These are phyloP conservation scores for Corythaeola cristata DNA, from an alignment of 2,113 vertebrate species.

Conservation along the genomic window DNA sequence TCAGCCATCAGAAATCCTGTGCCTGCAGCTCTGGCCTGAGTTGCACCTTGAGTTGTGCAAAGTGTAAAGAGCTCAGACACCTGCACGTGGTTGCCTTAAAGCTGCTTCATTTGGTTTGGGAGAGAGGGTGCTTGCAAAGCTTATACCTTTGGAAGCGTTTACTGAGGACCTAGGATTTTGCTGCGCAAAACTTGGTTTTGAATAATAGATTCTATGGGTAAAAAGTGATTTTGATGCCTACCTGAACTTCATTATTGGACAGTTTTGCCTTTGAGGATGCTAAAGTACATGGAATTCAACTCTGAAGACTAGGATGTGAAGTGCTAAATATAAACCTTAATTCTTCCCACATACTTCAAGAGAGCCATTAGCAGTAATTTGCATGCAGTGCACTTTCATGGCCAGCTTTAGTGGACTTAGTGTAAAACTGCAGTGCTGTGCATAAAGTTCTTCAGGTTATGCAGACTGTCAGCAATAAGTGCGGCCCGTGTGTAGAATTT, in stretches of 20 bases:
- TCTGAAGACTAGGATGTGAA: neutral
- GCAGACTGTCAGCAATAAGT: neutral
- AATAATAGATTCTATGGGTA: neutral
- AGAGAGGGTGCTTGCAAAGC: accelerated
- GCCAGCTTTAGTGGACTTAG: neutral
- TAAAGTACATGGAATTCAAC: neutral
- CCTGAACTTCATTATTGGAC: neutral
- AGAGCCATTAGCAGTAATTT: neutral
- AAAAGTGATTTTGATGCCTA: neutral
- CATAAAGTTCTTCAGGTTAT: neutral
- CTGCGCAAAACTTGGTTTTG: neutral
- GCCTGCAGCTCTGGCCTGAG: accelerated
- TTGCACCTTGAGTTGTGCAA: accelerated
- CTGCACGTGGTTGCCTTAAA: neutral
- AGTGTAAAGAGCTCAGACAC: accelerated
- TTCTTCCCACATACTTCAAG: neutral
- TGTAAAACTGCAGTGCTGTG: neutral
- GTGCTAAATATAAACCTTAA: neutral
- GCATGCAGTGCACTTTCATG: neutral
- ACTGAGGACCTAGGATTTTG: accelerated
- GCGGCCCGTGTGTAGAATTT: neutral
- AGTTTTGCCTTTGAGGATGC: neutral
- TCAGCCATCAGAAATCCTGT: accelerated
- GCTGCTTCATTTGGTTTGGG: neutral
- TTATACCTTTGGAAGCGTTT: accelerated